Percentiles rank a stretch among this genome's conserved stretches.
phyloP scores from a whole-genome alignment of 2,888 invertebrate genomes.

The Spisula subtruncata region DNA sequence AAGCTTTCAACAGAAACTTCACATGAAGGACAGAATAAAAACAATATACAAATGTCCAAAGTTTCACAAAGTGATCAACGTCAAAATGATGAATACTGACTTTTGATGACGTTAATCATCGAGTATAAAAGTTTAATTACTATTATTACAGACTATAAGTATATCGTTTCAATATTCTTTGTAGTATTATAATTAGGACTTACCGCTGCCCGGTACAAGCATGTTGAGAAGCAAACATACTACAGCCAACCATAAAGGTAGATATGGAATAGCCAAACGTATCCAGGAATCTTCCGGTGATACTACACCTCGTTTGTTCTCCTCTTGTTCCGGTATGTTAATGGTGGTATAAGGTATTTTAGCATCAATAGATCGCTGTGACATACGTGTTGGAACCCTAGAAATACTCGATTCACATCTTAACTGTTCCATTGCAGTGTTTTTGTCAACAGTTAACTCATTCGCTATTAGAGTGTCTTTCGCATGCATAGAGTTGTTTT shows the following conservation, averaged over 20 bases:
- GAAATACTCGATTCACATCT: background rate
- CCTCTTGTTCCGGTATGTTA: constrained; percentile 43
- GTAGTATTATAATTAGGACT: background rate
- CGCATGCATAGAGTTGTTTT: background rate
- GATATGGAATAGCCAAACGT: constrained; percentile 96
- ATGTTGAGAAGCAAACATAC: constrained; percentile 95
- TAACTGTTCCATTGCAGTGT: background rate
- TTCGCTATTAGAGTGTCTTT: background rate
- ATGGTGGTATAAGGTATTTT: constrained; percentile 44
- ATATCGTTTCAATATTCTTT: too few relatives aligned
- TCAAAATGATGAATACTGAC: too few relatives aligned
- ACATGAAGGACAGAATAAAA: too few relatives aligned
- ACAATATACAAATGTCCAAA: too few relatives aligned
- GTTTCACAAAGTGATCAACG: too few relatives aligned
- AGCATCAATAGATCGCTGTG: constrained; percentile 35
- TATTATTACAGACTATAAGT: too few relatives aligned
- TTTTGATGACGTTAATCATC: too few relatives aligned
- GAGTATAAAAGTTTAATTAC: too few relatives aligned
- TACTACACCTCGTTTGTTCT: constrained; percentile 46
- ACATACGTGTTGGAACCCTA: background rate
- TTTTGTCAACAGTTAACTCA: background rate
- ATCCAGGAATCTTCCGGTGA: constrained; percentile 91
- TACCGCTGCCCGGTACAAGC: constrained; percentile 93
- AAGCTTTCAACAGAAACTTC: too few relatives aligned
- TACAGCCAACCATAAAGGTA: constrained; percentile 95